Evolutionary conservation across 1,140 invertebrate species (phyloP).

Genomic region (Saccostrea glomerata): DNA sequence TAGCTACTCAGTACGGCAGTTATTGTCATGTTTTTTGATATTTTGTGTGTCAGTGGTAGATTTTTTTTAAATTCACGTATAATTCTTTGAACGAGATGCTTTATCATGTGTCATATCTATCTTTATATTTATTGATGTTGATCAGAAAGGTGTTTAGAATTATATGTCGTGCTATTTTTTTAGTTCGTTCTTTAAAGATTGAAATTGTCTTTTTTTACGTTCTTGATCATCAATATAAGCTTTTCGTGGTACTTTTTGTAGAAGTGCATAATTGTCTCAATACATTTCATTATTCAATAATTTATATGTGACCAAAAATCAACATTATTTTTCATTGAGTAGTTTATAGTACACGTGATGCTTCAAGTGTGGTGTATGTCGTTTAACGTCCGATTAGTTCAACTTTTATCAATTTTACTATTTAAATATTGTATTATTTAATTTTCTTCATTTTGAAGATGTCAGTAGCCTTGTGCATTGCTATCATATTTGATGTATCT

Average conservation of each 20-base stretch:
- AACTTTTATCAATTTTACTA: background rate
- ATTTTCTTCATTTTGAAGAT: background rate
- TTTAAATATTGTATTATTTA: constrained; percentile 12
- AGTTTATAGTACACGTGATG: too few species aligned
- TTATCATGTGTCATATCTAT: background rate
- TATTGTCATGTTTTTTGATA: constrained; percentile 3
- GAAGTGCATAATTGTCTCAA: background rate
- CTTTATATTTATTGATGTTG: constrained; percentile 4
- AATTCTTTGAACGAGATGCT: background rate
- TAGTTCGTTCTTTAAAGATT: background rate
- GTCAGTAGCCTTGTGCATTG: background rate
- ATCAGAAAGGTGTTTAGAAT: background rate
- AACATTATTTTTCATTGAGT: too few species aligned
- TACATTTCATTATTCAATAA: too few species aligned
- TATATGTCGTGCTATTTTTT: background rate
- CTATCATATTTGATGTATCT: background rate
- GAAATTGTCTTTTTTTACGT: background rate
- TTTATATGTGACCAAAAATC: too few species aligned
- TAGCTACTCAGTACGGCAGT: constrained; percentile 73
- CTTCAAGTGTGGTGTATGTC: background rate
- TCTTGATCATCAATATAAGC: background rate
- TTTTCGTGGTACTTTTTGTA: background rate
- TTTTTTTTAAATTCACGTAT: background rate
- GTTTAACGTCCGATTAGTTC: background rate
- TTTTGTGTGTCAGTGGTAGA: constrained; percentile 11